Evolutionary conservation across 2,888 invertebrate genomes (phyloP), one percentile per base, ranked within the genome.

Genomic region (Drosophila prolongata): DNA sequence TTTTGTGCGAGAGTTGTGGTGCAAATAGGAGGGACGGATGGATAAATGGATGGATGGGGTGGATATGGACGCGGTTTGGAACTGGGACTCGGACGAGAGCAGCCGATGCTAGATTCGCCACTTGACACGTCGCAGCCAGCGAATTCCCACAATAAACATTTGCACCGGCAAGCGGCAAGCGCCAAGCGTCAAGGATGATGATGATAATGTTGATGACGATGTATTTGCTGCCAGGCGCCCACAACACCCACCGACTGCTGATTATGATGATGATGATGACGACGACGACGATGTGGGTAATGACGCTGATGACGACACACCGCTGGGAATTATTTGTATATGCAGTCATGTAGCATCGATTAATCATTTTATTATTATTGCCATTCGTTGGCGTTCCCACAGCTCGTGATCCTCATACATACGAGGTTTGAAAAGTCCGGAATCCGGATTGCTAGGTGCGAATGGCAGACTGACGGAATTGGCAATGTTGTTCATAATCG

Each of bases 271-370:
- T 66, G 64, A 53, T 56, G 67, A 54, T 60, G 71, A 44, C 43
- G 53, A 58, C 34, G 43, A 44, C 14, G 60, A 53, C 57, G 61
- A 53, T 75, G 75, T 62, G 67, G 77, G 81, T 82, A 83, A 82
- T 86, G 82, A 81, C 78, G 78, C 71, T 79, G 78, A 79, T 87
- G 87, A 87, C 85, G 80, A 87, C 85, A 87, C 75, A 87, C 84
- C 86, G 74, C 59, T 82, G 87, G 85, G 87, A 85, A 87, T 85
- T 83, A 79, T 83, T 87, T 81, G 83, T 83, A 79, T 83, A 87
- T 84, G 79, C 79, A 80, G 84, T 79, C 86, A 88, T 88, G 86
- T 88, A 86, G 81, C 86, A 86, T 88, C 88, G 88, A 86, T 86
- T 86, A 86, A 86, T 86, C 86, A 86, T 88, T 88, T 86, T 88